Conservation (phyloP, 2,888 invertebrate genomes). For the Lochmaea capreae region DNA sequence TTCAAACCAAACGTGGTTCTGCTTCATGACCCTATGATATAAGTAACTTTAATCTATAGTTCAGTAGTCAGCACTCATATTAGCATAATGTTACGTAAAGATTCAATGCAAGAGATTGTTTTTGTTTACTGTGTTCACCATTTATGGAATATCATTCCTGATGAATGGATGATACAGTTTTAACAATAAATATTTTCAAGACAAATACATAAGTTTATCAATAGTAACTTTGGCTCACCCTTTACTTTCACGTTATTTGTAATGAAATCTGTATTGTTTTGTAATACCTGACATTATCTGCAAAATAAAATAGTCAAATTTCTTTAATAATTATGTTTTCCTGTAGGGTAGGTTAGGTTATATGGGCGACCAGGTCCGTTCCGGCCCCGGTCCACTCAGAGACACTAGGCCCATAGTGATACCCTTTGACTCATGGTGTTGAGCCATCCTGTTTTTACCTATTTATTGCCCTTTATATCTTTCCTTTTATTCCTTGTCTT, state of each 20-base stretch:
- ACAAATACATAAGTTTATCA: neutral
- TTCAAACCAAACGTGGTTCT: neutral
- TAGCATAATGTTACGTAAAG: constrained; percentile 4
- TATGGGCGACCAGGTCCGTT: too few relatives aligned
- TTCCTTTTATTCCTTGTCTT: too few relatives aligned
- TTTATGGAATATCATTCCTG: constrained; percentile 1
- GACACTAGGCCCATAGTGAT: too few relatives aligned
- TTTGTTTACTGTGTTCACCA: neutral
- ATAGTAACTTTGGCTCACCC: neutral
- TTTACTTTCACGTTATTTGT: neutral
- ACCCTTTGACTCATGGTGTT: too few relatives aligned
- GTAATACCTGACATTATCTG: neutral
- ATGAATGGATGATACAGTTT: neutral
- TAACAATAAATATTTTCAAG: neutral
- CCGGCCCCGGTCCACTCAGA: too few relatives aligned
- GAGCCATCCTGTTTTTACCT: too few relatives aligned
- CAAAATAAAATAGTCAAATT: neutral
- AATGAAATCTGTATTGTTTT: neutral
- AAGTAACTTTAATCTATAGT: constrained; percentile 6
- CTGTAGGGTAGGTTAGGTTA: too few relatives aligned
- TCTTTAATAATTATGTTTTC: too few relatives aligned
- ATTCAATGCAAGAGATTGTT: constrained; percentile 5
- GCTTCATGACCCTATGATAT: constrained; percentile 1
- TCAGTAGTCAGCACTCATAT: neutral
- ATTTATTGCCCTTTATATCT: too few relatives aligned